Percentiles rank a stretch among this genome's conserved stretches.
These are phyloP conservation scores for Spermophilus dauricus DNA, from an alignment of 2,113 vertebrate genomes.

Conservation along the genomic window DNA sequence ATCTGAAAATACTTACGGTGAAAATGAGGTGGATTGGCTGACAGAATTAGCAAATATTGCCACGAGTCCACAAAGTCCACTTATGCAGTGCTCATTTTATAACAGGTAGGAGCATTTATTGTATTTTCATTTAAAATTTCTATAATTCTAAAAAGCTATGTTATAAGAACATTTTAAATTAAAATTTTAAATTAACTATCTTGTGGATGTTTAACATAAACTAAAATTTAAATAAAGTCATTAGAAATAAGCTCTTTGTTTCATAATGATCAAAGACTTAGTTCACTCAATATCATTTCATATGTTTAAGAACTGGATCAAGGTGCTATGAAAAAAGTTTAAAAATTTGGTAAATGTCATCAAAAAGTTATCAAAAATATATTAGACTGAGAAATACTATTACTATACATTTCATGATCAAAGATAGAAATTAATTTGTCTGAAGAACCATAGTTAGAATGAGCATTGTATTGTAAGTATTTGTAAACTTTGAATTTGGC, in stretches of 20 bases:
- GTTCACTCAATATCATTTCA: neutral
- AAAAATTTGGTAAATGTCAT: conserved; percentile 49
- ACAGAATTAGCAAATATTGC: conserved; percentile 98
- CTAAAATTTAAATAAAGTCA: conserved; percentile 12
- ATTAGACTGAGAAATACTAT: conserved; percentile 11
- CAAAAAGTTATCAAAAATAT: conserved; percentile 37
- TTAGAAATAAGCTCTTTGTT: neutral
- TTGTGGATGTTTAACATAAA: conserved; percentile 14
- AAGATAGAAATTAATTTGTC: conserved; percentile 36
- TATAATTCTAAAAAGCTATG: neutral
- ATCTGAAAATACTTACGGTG: conserved; percentile 88
- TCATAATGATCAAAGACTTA: neutral
- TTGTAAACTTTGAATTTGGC: neutral
- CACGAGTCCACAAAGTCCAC: conserved; percentile 97
- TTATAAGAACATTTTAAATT: neutral
- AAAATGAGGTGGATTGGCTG: conserved; percentile 96
- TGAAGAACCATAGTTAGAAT: conserved; percentile 4
- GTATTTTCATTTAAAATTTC: conserved; percentile 20
- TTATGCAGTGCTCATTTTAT: conserved; percentile 95
- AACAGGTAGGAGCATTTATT: conserved; percentile 90
- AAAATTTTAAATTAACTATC: neutral
- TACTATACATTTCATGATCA: neutral
- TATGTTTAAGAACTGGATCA: conserved; percentile 31
- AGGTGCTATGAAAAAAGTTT: neutral
- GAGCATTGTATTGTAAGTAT: conserved; percentile 46